Conservation (phyloP, 2,888 invertebrate species). For the Nymphalis polychloros region DNA sequence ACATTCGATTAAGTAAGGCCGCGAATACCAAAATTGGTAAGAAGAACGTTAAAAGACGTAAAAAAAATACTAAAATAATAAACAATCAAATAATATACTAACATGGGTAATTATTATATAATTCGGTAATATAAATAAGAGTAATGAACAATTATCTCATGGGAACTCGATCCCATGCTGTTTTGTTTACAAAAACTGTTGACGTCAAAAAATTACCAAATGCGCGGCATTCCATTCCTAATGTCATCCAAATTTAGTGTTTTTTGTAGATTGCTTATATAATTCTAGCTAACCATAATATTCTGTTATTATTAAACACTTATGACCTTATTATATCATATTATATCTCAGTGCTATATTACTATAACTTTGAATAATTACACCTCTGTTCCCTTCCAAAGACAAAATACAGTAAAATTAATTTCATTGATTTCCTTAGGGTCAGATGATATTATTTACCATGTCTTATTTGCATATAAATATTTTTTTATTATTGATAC, state of each 20-base stretch:
- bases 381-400: too few species aligned
- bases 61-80: background rate
- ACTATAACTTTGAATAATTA: too few species aligned
- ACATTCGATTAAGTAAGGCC: too few species aligned
- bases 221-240: background rate
- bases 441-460: too few species aligned
- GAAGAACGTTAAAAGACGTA: background rate
- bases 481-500: too few species aligned
- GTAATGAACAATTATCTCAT: slow-evolving; percentile 16
- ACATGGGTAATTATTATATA: background rate
- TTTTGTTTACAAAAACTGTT: slow-evolving; percentile 22
- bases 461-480: too few species aligned
- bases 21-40: too few species aligned
- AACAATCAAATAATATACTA: background rate
- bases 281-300: background rate
- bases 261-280: background rate
- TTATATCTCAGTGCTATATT: too few species aligned
- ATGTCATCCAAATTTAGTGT: background rate
- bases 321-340: too few species aligned
- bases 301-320: too few species aligned
- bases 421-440: too few species aligned
- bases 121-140: slow-evolving; percentile 9
- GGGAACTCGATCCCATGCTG: slow-evolving; percentile 20
- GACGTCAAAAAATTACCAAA: slow-evolving; percentile 24
- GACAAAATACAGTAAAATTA: too few species aligned